Percentiles rank a stretch among this genome's conserved stretches.
These are phyloP conservation scores for Cydia amplana DNA, from an alignment of 1,140 invertebrate genomes.

Conservation along the genomic window DNA sequence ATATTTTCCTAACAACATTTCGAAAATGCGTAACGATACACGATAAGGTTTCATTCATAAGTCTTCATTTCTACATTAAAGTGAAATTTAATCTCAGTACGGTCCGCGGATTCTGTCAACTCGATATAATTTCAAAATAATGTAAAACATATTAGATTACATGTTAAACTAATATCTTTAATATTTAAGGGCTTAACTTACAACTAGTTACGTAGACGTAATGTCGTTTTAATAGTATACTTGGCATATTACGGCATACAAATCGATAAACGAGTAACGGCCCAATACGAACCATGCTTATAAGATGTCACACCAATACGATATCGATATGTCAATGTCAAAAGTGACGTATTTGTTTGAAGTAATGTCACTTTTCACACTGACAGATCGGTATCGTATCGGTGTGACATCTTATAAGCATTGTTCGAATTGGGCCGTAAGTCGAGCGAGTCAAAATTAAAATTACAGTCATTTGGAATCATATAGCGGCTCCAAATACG, in stretches of 20 bases:
- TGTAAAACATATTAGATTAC: neutral
- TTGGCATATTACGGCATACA: neutral
- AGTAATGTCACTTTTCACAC: too few relatives aligned
- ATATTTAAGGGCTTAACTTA: neutral
- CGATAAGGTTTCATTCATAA: too few relatives aligned
- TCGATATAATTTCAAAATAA: neutral
- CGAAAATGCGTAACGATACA: too few relatives aligned
- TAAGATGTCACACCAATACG: too few relatives aligned
- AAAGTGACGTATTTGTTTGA: too few relatives aligned
- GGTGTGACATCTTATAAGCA: too few relatives aligned
- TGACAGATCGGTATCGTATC: too few relatives aligned
- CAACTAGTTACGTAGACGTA: neutral
- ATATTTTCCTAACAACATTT: too few relatives aligned
- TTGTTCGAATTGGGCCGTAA: neutral
- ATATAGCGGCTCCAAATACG: neutral
- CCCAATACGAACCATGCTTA: too few relatives aligned
- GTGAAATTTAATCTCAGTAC: constrained; percentile 1
- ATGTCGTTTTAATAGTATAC: neutral
- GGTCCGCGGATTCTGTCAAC: constrained; percentile 7
- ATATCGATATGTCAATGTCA: too few relatives aligned
- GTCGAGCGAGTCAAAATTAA: neutral
- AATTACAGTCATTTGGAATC: neutral
- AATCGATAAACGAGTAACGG: neutral
- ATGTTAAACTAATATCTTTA: neutral
- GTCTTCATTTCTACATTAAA: constrained; percentile 5